Evolutionary conservation across 2,888 invertebrate genomes (phyloP).

Genomic region (Lepetodrilus schrolli): DNA sequence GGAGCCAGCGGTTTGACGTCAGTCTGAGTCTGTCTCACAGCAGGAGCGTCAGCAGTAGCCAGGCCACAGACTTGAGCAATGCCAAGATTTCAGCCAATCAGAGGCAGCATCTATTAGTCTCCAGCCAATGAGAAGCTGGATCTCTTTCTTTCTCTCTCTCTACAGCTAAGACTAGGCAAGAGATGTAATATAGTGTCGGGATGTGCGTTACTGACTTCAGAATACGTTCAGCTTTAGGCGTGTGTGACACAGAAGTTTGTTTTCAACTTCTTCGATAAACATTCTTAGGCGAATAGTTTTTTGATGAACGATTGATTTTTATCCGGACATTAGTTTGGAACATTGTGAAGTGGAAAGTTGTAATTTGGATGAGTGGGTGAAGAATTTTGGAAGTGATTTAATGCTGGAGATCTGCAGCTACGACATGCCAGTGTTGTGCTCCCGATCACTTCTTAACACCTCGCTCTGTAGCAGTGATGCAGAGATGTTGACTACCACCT

Average conservation of each 20-base stretch:
- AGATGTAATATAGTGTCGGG: too few species aligned
- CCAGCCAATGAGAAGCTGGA: too few species aligned
- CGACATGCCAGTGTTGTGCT: conserved; percentile 9
- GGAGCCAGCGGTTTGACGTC: too few species aligned
- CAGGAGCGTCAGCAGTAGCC: too few species aligned
- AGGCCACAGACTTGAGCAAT: too few species aligned
- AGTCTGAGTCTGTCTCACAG: too few species aligned
- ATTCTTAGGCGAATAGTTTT: background rate
- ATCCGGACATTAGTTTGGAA: background rate
- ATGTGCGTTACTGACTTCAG: background rate
- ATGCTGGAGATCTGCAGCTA: background rate
- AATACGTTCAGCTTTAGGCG: background rate
- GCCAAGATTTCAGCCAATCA: too few species aligned
- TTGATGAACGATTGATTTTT: background rate
- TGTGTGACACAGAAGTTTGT: background rate
- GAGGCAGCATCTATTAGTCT: too few species aligned
- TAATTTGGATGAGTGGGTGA: too few species aligned
- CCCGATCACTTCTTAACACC: background rate
- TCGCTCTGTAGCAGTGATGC: background rate
- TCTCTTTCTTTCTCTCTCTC: too few species aligned
- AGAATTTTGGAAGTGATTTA: background rate
- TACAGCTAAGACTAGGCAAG: too few species aligned
- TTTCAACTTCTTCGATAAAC: background rate
- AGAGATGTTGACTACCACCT: background rate
- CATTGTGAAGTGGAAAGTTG: background rate